These are phyloP conservation scores for Callionymus lyra DNA, from an alignment of 2,113 vertebrate genomes.

Conservation along the genomic window DNA sequence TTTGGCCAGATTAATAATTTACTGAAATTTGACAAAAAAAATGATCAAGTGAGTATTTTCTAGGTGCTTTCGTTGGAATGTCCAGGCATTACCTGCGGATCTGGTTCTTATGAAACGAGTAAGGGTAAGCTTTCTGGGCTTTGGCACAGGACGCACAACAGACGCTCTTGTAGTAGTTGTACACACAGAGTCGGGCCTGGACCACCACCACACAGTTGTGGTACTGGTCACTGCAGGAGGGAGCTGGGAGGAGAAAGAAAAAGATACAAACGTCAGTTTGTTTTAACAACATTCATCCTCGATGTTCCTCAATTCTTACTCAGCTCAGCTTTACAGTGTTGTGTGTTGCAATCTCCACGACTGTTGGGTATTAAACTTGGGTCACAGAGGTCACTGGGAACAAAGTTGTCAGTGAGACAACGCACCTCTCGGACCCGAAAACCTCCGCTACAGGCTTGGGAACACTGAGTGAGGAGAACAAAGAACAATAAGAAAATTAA, in stretches of 20 bases:
- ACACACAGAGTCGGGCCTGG: slow-evolving; percentile 74
- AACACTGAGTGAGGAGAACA: slow-evolving; percentile 61
- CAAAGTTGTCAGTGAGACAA: slow-evolving; percentile 63
- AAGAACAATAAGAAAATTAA: neutral
- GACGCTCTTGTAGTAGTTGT: slow-evolving; percentile 73
- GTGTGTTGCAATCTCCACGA: slow-evolving; percentile 57
- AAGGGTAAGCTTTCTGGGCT: slow-evolving; percentile 22
- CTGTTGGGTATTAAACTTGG: slow-evolving; percentile 48
- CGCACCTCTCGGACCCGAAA: slow-evolving; percentile 67
- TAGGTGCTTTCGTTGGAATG: too few species aligned
- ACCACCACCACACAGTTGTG: slow-evolving; percentile 73
- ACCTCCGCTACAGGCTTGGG: slow-evolving; percentile 67
- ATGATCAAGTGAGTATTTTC: too few species aligned
- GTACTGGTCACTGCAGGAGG: slow-evolving; percentile 68
- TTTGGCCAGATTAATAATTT: too few species aligned
- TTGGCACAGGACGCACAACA: slow-evolving; percentile 70
- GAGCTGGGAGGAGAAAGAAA: slow-evolving; percentile 43
- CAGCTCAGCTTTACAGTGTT: slow-evolving; percentile 51
- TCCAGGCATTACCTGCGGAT: slow-evolving; percentile 34
- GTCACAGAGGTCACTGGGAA: slow-evolving; percentile 56
- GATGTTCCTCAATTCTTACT: too few species aligned
- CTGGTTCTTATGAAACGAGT: slow-evolving; percentile 23
- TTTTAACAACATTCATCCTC: too few species aligned
- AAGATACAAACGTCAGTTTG: too few species aligned
- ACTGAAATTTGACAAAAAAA: too few species aligned